A percentile compares a stretch with the other conserved stretches of the same genome.
These are phyloP conservation scores for Limnephilus auricula DNA, from an alignment of 2,888 invertebrate species.

Conservation along the genomic window DNA sequence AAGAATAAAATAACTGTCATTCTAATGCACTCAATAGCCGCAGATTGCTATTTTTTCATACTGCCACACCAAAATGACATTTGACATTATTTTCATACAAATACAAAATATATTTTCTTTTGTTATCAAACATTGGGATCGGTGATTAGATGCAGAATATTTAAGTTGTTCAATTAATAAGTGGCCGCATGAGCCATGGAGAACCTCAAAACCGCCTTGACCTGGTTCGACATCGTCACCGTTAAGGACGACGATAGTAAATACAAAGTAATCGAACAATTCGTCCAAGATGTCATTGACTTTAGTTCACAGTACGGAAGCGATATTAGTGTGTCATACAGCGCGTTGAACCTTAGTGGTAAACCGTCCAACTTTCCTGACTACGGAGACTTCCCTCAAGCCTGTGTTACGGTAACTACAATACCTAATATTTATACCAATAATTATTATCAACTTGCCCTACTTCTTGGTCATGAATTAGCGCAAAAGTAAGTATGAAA, in stretches of 20 bases:
- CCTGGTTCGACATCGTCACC: conserved; percentile 68
- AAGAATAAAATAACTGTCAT: background rate
- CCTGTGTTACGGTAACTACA: conserved; percentile 88
- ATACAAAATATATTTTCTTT: conserved; percentile 31
- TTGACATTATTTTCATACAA: conserved; percentile 15
- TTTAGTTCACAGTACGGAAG: conserved; percentile 95
- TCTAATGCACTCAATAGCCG: background rate
- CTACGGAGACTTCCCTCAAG: conserved; percentile 94
- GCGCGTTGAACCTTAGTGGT: conserved; percentile 91
- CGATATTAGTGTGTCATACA: conserved; percentile 91
- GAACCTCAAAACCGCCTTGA: conserved; percentile 69
- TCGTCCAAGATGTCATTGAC: conserved; percentile 86
- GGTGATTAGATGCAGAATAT: conserved; percentile 8
- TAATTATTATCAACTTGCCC: background rate
- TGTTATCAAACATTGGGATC: conserved; percentile 48
- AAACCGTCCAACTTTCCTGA: conserved; percentile 90
- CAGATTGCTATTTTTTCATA: background rate
- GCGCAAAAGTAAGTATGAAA: background rate
- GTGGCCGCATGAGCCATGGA: conserved; percentile 70
- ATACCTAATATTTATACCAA: background rate
- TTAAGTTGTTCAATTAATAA: background rate
- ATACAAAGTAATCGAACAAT: conserved; percentile 82
- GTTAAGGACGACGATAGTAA: conserved; percentile 68
- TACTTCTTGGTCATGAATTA: background rate
- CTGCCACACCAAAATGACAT: conserved; percentile 28